Base-by-base conservation (phyloP, 2,113 vertebrate genomes). In the Channa argus region DNA sequence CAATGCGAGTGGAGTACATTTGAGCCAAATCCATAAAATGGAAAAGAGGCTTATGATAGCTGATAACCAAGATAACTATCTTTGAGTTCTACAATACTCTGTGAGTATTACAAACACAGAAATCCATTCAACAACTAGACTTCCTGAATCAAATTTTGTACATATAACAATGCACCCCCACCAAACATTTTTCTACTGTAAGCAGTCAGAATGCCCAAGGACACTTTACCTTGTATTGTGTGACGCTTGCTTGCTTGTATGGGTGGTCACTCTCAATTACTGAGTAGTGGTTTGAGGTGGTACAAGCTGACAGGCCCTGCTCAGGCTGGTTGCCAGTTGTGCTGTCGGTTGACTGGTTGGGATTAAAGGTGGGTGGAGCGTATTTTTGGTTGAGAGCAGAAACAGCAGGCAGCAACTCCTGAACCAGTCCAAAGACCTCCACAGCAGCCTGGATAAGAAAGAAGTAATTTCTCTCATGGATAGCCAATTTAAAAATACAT, bases 301-400 rank as follows among this genome's bases (percentile, higher is more conserved):
- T 99, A 71, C 96, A 97, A 53, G 98, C 98, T 2, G 97, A 99
- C 52, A 98, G 95, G 72, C 97, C 97, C 92, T 98, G 97, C 54
- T 99, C 98, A 0, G 96, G 97, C 15, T 98, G 97, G 89, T 98
- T 98, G 77, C 98, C 97, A 0, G 97, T 99, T 8, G 97, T 97
- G 91, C 98, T 99, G 84, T 99, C 98, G 38, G 98, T 99, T 49
- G 98, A 99, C 74, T 99, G 98, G 92, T 99, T 99, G 49, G 98
- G 98, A 75, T 99, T 99, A 89, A 99, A 99, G n/a, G 96, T 95
- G 77, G 97, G 97, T 13, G 98, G 98, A 58, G 97, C 96, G 0
- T 99, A 99, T 77, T 99, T 99, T 92, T 99, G 98, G 92, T 99
- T 99, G 82, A 99, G 92, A 83, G 97, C 94, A 43, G 98, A 98